A percentile compares a stretch with the other conserved stretches of the same genome.
Conservation (phyloP, 2,888 invertebrate genomes). For the Salticus scenicus region DNA sequence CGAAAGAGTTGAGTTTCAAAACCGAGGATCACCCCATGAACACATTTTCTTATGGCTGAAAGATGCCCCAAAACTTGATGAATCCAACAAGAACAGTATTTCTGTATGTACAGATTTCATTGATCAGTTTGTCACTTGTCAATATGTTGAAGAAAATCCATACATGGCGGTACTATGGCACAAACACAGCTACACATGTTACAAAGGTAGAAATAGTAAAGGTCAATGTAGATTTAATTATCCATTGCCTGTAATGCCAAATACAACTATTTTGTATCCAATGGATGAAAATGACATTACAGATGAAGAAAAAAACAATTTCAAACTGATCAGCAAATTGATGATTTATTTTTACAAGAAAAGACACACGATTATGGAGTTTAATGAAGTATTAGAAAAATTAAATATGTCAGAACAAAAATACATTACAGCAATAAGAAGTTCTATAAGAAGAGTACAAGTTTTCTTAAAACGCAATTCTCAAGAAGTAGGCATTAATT, state of each 20-base stretch:
- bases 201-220: not conserved
- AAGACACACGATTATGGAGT: not conserved
- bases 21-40: not conserved
- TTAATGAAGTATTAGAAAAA: not conserved
- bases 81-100: not conserved
- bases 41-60: not conserved
- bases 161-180: not conserved
- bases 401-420: not conserved
- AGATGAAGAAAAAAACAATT: not conserved
- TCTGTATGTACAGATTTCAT: not conserved
- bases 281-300: not conserved
- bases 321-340: not conserved
- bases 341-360: not conserved
- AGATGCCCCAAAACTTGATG: not conserved
- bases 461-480: not conserved
- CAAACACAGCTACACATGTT: not conserved
- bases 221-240: not conserved
- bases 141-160: not conserved
- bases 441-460: not conserved
- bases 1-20: constrained; percentile 10
- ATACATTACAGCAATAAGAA: not conserved
- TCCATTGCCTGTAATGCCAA: not conserved
- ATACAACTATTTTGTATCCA: not conserved
- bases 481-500: no score
- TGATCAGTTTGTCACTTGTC: not conserved